Evolutionary conservation across 1,140 invertebrate species (phyloP).

Genomic region (Solen grandis): DNA sequence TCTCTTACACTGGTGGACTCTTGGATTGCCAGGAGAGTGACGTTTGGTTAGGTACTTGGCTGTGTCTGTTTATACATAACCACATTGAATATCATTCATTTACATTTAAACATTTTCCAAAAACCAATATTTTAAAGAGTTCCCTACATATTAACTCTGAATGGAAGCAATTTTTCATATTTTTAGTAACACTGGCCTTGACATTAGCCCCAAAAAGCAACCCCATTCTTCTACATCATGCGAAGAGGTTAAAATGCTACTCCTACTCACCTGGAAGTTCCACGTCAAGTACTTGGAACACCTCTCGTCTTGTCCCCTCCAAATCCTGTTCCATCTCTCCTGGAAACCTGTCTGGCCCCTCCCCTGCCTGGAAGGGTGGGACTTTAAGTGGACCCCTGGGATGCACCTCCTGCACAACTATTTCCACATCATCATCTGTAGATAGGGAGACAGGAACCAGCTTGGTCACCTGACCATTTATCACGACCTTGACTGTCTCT

Average conservation of each 20-base stretch:
- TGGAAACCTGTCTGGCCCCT: neutral
- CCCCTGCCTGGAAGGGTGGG: neutral
- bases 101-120: too few relatives aligned
- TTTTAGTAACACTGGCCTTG: too few relatives aligned
- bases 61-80: too few relatives aligned
- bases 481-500: too few relatives aligned
- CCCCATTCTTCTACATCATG: too few relatives aligned
- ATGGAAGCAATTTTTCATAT: too few relatives aligned
- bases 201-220: too few relatives aligned
- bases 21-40: constrained; percentile 74
- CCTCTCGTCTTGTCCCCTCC: neutral
- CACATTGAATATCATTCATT: too few relatives aligned
- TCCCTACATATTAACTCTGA: too few relatives aligned
- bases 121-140: too few relatives aligned
- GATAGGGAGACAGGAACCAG: neutral
- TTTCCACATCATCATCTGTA: neutral
- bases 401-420: neutral
- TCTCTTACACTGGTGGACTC: constrained; percentile 79
- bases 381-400: neutral
- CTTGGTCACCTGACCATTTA: neutral
- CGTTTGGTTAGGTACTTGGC: constrained; percentile 64
- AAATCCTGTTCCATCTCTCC: neutral
- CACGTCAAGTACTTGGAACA: constrained; percentile 50
- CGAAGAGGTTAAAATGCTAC: too few relatives aligned
- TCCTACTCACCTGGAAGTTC: constrained; percentile 59